A percentile compares a stretch with the other conserved stretches of the same genome.
These are phyloP conservation scores for Scatophagus argus DNA, from an alignment of 2,113 vertebrate genomes.

Conservation along the genomic window DNA sequence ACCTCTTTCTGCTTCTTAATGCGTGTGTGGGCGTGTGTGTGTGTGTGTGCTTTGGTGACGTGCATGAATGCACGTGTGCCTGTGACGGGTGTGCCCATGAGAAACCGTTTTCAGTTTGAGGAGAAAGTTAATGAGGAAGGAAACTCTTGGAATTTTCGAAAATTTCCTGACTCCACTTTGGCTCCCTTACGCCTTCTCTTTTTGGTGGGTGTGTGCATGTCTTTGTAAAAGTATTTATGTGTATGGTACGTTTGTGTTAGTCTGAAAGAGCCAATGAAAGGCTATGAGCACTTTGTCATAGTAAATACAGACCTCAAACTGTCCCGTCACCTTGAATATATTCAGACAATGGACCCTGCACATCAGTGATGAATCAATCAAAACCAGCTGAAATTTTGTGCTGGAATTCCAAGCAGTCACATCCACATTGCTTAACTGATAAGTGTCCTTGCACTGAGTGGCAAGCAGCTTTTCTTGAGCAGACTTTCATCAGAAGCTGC, in stretches of 20 bases:
- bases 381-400: background rate
- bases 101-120: conserved; percentile 46
- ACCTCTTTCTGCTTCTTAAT: conserved; percentile 45
- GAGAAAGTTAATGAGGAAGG: conserved; percentile 51
- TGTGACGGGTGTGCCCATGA: conserved; percentile 15
- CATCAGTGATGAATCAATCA: background rate
- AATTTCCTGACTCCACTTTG: conserved; percentile 32
- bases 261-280: conserved; percentile 1
- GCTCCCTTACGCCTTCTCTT: background rate
- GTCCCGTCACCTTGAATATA: background rate
- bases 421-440: background rate
- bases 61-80: conserved; percentile 22
- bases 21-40: conserved; percentile 12
- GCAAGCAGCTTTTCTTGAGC: background rate
- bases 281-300: background rate
- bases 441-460: background rate
- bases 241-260: background rate
- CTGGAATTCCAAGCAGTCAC: background rate
- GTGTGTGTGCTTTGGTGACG: background rate
- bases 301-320: background rate
- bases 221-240: conserved; percentile 2
- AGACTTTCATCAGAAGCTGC: background rate
- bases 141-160: conserved; percentile 33
- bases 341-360: background rate
- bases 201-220: background rate